These are phyloP conservation scores for Peucedramus taeniatus DNA, from an alignment of 2,113 vertebrate genomes.

Conservation along the genomic window DNA sequence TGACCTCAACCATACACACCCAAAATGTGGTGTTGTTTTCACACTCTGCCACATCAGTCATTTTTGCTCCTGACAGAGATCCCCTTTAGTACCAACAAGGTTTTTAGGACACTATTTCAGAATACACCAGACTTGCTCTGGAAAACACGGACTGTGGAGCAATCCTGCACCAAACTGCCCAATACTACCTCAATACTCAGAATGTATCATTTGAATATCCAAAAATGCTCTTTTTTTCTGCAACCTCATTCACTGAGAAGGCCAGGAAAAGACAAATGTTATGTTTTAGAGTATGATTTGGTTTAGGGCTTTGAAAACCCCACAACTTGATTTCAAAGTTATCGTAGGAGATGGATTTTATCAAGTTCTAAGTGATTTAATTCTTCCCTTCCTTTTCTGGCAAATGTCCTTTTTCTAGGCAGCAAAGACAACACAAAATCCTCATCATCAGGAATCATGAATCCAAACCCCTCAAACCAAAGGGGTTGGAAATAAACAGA, in stretches of 20 bases:
- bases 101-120: background rate
- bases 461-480: background rate
- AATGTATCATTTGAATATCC: background rate
- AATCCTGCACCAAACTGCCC: background rate
- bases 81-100: background rate
- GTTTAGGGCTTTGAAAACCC: background rate
- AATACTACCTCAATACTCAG: background rate
- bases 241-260: background rate
- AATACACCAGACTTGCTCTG: background rate
- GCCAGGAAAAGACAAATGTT: background rate
- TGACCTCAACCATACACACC: background rate
- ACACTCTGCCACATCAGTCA: background rate
- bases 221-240: background rate
- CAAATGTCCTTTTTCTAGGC: background rate
- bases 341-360: background rate
- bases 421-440: background rate
- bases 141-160: background rate
- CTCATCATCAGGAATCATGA: accelerated
- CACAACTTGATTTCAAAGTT: background rate
- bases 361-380: background rate
- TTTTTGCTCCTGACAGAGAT: background rate
- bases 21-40: background rate
- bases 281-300: too few relatives aligned
- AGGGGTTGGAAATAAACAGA: background rate
- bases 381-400: background rate